Evolutionary conservation across 2,113 vertebrate species (phyloP), one percentile per base, ranked within the genome.

Genomic region (Limanda limanda): DNA sequence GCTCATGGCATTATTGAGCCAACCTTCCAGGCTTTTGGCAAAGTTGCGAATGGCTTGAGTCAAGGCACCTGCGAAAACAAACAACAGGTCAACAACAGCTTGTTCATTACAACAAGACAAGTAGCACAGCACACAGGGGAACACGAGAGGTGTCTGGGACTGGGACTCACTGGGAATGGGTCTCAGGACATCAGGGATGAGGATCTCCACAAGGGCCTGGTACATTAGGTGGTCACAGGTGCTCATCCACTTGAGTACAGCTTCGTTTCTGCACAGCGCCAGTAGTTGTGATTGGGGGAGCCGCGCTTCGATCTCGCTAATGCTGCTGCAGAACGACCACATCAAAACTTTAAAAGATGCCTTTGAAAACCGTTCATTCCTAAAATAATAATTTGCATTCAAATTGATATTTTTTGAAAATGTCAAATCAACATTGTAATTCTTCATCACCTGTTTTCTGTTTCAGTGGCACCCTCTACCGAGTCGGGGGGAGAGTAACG

Each of bases 21-120:
- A 99, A 68, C 97, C 96, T 88, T 99, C 98, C 92, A 99, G 87
- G 86, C 98, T 98, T 95, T 99, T 99, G 94, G 98, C 98, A 91
- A 99, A 99, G 69, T 99, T 99, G 48, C 98, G 95, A 87, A 99
- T 99, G 4, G 97, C 98, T 94, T 99, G 98, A 1, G 98, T 99
- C 90, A 99, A 94, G 3, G 98, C 97, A 94, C 98, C 98, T 99
- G 86, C 24, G 75, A 63, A 54, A 27, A 4, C 25, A 59, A 42
- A 64, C 59, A 21, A 9, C 5, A 66, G 2, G 35, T 8, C 3
- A 71, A 21, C 15, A 55, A n/a, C 3, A 24, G 51, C 3, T 3
- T 57, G 20, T 60, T n/a, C n/a, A 74, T 14, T 12, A n/a, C 1
- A 42, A 17, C 12, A 20, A 12, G 13, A 52, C 8, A 15, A 71